These are phyloP conservation scores for Leptopilina drosophilae DNA, from an alignment of 2,888 invertebrate species.

Conservation along the genomic window DNA sequence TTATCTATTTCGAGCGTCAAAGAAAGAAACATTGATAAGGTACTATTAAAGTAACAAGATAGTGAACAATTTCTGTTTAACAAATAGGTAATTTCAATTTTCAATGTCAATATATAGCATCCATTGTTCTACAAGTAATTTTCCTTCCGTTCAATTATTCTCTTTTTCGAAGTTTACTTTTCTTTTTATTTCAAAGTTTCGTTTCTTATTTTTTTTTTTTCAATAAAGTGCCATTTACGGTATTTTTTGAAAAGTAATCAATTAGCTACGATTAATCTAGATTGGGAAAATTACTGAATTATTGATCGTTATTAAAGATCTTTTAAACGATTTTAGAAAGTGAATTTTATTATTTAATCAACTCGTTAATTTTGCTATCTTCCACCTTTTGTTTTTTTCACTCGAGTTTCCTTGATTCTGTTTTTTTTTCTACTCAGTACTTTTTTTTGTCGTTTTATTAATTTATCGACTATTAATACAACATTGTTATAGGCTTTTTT, in stretches of 20 bases:
- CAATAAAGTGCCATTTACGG: background rate
- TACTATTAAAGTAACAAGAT: background rate
- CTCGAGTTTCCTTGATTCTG: too few species aligned
- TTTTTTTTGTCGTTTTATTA: too few species aligned
- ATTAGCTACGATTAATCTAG: background rate
- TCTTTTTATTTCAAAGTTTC: background rate
- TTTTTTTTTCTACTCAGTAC: too few species aligned
- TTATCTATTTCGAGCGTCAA: background rate
- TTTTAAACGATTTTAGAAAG: too few species aligned
- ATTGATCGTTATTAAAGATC: too few species aligned
- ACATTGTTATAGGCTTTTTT: conserved; percentile 1
- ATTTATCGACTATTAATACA: conserved; percentile 6
- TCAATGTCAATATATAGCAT: conserved; percentile 16
- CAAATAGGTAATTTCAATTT: conserved; percentile 11
- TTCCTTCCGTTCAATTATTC: background rate
- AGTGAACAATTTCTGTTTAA: background rate
- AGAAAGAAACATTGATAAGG: conserved; percentile 11
- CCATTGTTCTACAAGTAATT: conserved; percentile 10
- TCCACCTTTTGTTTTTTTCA: too few species aligned
- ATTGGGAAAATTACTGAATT: too few species aligned
- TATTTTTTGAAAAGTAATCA: background rate
- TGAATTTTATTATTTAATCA: too few species aligned
- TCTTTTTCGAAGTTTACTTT: background rate
- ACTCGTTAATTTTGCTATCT: too few species aligned
- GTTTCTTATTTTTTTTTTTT: too few species aligned